phyloP scores from a whole-genome alignment of 2,888 invertebrate species.

The Callimorpha dominula region DNA sequence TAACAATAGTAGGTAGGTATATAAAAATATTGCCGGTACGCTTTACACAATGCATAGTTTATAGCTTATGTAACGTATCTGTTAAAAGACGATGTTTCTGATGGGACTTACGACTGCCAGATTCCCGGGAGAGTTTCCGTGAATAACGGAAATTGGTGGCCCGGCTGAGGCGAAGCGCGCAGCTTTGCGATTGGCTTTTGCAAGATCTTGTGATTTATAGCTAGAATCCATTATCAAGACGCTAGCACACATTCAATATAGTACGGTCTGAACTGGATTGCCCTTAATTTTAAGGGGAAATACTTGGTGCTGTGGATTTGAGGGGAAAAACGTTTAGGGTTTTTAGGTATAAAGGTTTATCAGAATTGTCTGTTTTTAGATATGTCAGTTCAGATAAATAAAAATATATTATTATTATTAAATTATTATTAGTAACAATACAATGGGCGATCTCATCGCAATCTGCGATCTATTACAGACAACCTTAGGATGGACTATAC shows the following conservation, averaged over 20 bases:
- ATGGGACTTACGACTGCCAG: constrained; percentile 1
- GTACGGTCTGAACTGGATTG: not conserved
- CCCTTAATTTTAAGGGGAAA: not conserved
- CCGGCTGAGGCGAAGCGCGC: not conserved
- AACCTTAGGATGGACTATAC: too few relatives aligned
- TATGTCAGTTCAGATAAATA: not conserved
- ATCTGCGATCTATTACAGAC: too few relatives aligned
- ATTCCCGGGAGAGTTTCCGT: constrained; percentile 7
- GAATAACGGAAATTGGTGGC: constrained; percentile 4
- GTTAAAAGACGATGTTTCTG: constrained; percentile 36
- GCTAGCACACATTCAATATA: not conserved
- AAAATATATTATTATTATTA: too few relatives aligned
- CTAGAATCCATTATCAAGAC: constrained; percentile 6
- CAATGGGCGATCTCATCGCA: too few relatives aligned
- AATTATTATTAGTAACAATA: too few relatives aligned
- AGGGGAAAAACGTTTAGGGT: not conserved
- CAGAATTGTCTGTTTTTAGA: not conserved
- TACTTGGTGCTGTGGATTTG: not conserved
- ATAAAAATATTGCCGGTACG: not conserved
- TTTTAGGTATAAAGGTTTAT: not conserved
- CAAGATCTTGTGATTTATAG: constrained; percentile 6
- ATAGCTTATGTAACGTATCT: constrained; percentile 12
- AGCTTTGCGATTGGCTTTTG: constrained; percentile 1
- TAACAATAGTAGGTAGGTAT: too few relatives aligned
- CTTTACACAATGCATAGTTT: not conserved